Evolutionary conservation across 2,797 vertebrate genomes (phyloP).

Genomic region (Mustela erminea): DNA sequence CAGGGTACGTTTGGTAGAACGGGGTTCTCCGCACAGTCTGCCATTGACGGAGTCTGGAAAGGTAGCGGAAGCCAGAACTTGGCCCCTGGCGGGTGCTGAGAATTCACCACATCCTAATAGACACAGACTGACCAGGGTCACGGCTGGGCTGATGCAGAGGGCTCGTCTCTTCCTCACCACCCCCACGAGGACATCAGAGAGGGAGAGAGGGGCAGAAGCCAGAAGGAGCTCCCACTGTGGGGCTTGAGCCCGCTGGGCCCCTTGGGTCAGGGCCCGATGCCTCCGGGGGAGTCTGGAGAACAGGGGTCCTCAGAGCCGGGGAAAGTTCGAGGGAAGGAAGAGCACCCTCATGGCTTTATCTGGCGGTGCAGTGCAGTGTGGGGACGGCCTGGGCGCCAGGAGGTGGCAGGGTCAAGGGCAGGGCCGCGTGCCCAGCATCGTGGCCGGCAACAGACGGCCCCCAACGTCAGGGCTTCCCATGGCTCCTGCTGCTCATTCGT

Average conservation of each 20-base stretch:
- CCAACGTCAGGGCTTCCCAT: too few species aligned
- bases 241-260: background rate
- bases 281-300: background rate
- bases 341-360: fast-evolving
- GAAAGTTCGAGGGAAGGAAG: background rate
- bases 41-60: conserved; percentile 98
- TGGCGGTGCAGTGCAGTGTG: too few species aligned
- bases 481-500: fast-evolving
- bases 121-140: background rate
- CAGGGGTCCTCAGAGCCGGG: background rate
- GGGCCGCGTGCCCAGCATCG: fast-evolving
- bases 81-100: background rate
- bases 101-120: fast-evolving
- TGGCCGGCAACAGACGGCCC: background rate
- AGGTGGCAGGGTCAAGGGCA: background rate
- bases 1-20: conserved; percentile 97
- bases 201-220: background rate
- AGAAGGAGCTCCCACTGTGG: background rate
- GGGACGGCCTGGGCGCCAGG: background rate
- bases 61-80: conserved; percentile 86
- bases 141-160: background rate
- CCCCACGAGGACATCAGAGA: background rate
- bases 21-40: conserved; percentile 97
- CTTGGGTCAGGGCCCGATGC: background rate
- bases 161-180: background rate